Conservation (phyloP, 2,797 vertebrate genomes). For the Salmo trutta region DNA sequence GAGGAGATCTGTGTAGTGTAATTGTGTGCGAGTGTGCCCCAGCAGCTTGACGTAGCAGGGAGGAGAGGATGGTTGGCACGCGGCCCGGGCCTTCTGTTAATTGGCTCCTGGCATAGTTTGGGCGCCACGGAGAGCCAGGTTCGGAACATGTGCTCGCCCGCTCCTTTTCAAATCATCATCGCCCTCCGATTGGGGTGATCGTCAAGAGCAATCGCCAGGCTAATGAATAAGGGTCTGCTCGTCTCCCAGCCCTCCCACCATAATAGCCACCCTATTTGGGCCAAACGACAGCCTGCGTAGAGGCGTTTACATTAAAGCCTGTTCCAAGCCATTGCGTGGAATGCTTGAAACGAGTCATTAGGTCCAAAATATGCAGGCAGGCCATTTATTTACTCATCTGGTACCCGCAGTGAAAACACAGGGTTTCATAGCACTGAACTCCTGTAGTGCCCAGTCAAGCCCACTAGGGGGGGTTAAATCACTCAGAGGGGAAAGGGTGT, state of each 20-base stretch:
- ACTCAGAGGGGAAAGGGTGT: too few species aligned
- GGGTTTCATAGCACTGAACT: conserved; percentile 1
- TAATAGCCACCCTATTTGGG: conserved; percentile 57
- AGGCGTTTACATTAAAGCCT: conserved; percentile 69
- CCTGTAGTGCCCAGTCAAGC: conserved; percentile 33
- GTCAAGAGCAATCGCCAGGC: conserved; percentile 29
- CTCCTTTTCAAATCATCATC: conserved; percentile 49
- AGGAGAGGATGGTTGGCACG: conserved; percentile 6
- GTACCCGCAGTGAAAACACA: neutral
- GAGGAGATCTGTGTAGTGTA: neutral
- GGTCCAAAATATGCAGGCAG: conserved; percentile 55
- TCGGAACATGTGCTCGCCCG: conserved; percentile 45
- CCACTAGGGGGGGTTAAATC: neutral
- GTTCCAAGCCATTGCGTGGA: conserved; percentile 62
- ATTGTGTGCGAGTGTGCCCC: neutral
- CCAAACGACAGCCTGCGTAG: conserved; percentile 1
- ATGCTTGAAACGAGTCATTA: conserved; percentile 65
- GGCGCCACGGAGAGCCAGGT: conserved; percentile 16
- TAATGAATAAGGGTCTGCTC: conserved; percentile 46
- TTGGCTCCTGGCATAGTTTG: conserved; percentile 17
- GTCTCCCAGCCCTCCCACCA: neutral
- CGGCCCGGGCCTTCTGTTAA: conserved; percentile 9
- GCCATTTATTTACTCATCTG: conserved; percentile 28
- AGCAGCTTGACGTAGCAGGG: conserved; percentile 6
- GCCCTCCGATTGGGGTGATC: conserved; percentile 57